Percentiles rank a stretch among this genome's conserved stretches.
Evolutionary conservation across 2,113 vertebrate genomes (phyloP).

Genomic region (Microtus oregoni): DNA sequence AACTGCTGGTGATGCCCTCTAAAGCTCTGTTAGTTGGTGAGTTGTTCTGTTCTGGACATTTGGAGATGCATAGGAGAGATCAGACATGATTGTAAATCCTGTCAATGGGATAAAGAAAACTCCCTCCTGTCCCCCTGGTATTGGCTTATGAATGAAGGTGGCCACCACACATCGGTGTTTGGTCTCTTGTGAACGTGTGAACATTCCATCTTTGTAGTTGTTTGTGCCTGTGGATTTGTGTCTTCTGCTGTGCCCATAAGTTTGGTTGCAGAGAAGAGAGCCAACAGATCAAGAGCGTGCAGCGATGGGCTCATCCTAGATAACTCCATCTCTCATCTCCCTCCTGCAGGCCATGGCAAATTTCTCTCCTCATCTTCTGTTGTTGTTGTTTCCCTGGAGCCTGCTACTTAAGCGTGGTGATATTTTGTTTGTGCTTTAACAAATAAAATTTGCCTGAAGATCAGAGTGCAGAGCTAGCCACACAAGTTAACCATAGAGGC

Average conservation of each 20-base stretch:
- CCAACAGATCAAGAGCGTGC: background rate
- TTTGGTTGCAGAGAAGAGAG: background rate
- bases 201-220: background rate
- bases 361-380: background rate
- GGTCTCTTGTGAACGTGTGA: background rate
- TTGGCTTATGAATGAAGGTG: background rate
- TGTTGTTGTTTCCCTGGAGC: background rate
- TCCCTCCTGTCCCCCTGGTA: no score
- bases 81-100: no score
- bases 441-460: no score
- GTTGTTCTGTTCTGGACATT: background rate
- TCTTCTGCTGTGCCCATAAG: background rate
- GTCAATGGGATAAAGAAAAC: background rate
- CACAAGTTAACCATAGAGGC: no score
- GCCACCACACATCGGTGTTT: background rate
- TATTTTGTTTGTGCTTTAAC: no score
- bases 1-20: background rate
- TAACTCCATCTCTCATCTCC: background rate
- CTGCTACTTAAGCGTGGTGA: no score
- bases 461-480: no score
- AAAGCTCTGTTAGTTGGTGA: background rate
- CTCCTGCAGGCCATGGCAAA: background rate
- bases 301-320: no score
- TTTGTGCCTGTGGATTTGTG: background rate
- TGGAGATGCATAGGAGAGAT: background rate